Conservation (phyloP, 2,797 vertebrate species). For the Todus mexicanus region DNA sequence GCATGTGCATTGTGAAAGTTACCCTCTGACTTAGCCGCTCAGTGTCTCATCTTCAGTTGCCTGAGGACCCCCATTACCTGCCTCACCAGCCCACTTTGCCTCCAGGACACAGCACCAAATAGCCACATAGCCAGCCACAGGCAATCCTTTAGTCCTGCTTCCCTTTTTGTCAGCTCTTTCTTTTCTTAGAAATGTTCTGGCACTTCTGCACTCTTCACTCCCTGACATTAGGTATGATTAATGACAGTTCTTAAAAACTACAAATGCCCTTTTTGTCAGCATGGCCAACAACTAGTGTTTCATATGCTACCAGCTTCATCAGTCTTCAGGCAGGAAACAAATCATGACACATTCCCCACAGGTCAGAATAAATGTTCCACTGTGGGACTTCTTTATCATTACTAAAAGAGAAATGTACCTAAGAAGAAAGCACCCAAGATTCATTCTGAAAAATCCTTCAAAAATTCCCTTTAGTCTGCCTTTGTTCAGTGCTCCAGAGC, state of each 20-base stretch:
- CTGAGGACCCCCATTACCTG: neutral
- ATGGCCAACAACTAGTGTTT: neutral
- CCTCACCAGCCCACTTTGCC: neutral
- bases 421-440: constrained; percentile 42
- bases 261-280: constrained; percentile 32
- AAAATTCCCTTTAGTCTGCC: constrained; percentile 15
- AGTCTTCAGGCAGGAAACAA: constrained; percentile 42
- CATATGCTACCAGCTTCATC: constrained; percentile 32
- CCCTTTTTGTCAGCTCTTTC: neutral
- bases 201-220: neutral
- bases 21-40: neutral
- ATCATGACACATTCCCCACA: constrained; percentile 21
- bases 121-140: neutral
- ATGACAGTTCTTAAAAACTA: constrained; percentile 46
- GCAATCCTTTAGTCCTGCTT: neutral
- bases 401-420: constrained; percentile 43
- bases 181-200: neutral
- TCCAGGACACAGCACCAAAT: neutral
- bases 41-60: neutral
- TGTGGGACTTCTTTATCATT: constrained; percentile 22
- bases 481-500: neutral
- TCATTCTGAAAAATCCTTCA: constrained; percentile 45
- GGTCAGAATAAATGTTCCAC: constrained; percentile 30
- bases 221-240: neutral
- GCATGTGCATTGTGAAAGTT: neutral